Evolutionary conservation across 2,888 invertebrate genomes (phyloP).

Genomic region (Lydus trimaculatus): DNA sequence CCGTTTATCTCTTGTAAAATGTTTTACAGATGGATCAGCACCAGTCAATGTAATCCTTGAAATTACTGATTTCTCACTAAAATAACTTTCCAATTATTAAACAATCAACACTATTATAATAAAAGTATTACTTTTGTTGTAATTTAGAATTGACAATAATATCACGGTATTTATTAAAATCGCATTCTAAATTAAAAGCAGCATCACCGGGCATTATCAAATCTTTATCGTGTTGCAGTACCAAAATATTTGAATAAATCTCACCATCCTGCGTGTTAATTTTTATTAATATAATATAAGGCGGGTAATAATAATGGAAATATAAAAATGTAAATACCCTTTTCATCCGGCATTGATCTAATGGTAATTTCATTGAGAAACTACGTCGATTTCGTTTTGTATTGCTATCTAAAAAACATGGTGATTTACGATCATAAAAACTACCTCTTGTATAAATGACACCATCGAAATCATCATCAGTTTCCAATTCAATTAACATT

Average conservation of each 20-base stretch:
- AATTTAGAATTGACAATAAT: conserved; percentile 64
- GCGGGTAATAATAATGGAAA: conserved; percentile 7
- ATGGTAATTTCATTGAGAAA: conserved; percentile 65
- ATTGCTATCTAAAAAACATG: conserved; percentile 66
- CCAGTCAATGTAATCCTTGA: conserved; percentile 65
- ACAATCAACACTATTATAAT: not conserved
- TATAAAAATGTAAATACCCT: too few species aligned
- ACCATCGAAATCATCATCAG: conserved; percentile 66
- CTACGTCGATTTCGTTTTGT: conserved; percentile 58
- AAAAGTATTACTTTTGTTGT: conserved; percentile 47
- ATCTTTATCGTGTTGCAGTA: conserved; percentile 72
- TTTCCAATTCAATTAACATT: conserved; percentile 62
- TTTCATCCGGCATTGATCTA: conserved; percentile 66
- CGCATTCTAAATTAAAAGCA: conserved; percentile 71
- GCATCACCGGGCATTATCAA: conserved; percentile 71
- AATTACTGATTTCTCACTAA: conserved; percentile 43
- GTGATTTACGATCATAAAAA: conserved; percentile 65
- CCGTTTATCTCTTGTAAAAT: conserved; percentile 34
- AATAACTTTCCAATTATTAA: conserved; percentile 18
- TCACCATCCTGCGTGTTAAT: conserved; percentile 62
- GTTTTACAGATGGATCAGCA: conserved; percentile 62
- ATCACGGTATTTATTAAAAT: conserved; percentile 66
- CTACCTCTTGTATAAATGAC: conserved; percentile 71
- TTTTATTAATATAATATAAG: not conserved
- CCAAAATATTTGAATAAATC: conserved; percentile 67